Evolutionary conservation across 2,113 vertebrate species (phyloP), one percentile per base, ranked within the genome.

Genomic region (Paradoxurus hermaphroditus): DNA sequence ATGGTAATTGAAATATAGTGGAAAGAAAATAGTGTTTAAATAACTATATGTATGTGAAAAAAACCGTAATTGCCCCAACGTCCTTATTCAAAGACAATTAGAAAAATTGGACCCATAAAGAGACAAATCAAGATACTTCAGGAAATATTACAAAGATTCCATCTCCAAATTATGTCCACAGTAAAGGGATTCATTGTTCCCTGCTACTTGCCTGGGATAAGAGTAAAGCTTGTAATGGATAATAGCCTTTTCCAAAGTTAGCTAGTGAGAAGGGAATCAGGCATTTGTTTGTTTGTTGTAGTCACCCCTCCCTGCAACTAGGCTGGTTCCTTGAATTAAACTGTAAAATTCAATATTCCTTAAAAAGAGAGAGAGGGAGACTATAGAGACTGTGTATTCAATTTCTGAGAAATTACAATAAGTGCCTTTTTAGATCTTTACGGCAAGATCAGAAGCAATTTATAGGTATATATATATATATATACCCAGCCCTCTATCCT

Each of bases 71-170:
- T 83, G 29, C 41, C 70, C 79, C 91, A 46, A 41, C 19, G 13
- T 91, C 68, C 49, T 94, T 94, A 44, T 31, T 94, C 68, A 97
- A 14, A 86, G 8, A 29, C 46, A 79, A 41, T 73, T 81, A 53
- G 82, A 97, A 92, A 94, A 97, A 75, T 9, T 91, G 70, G 78
- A 27, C 36, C 39, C 21, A 79, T 72, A 86, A 53, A 86, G 18
- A 1, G 19, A 19, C 12, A 67, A 67, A 59, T 83, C 44, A 82
- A 95, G 51, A 65, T 83, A 83, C 14, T 4, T 97, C 19, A 51
- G 56, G 49, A 89, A 89, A 81, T 83, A 91, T 25, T 62, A 6
- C 9, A 41, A 93, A 83, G 16, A 90, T 87, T 86, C 18, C 16
- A 88, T 86, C 21, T 96, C 68, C 41, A 62, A 91, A 95, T 88